phyloP scores from a whole-genome alignment of 2,113 vertebrate species.

The Rhabdornis inornatus region DNA sequence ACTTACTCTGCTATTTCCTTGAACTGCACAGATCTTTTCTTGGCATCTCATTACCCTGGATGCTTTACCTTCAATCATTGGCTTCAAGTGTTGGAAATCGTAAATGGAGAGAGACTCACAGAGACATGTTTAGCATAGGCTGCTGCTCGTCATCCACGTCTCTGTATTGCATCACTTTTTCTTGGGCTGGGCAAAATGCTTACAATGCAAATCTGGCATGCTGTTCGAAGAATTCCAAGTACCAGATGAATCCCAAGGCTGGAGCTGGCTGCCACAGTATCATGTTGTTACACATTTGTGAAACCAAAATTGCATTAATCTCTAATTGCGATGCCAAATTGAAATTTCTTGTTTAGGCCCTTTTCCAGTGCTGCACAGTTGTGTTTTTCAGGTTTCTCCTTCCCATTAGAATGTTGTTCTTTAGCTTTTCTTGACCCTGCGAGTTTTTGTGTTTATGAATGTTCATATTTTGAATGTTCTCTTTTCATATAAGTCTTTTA shows the following conservation, averaged over 20 bases:
- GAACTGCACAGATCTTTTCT: background rate
- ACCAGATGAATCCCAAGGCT: background rate
- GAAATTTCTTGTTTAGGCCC: background rate
- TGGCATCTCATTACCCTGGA: background rate
- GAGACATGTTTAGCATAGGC: background rate
- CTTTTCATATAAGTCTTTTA: background rate
- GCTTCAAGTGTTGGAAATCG: background rate
- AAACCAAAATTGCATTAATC: slow-evolving; percentile 13
- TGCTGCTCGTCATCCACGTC: background rate
- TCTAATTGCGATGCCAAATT: background rate
- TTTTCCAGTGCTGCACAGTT: background rate
- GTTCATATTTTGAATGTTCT: background rate
- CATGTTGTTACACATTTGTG: background rate
- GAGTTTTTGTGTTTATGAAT: background rate
- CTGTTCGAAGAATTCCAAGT: background rate
- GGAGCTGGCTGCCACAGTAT: background rate
- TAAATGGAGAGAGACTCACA: background rate
- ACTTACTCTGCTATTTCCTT: background rate
- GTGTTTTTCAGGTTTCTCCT: slow-evolving; percentile 33
- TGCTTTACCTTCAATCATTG: background rate
- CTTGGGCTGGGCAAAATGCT: background rate
- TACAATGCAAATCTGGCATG: accelerated
- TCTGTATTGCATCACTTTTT: background rate
- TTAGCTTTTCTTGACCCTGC: background rate
- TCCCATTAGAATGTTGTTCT: background rate